A percentile compares a stretch with the other conserved stretches of the same genome.
Evolutionary conservation across 2,113 vertebrate species (phyloP).

Genomic region (Gavia stellata): DNA sequence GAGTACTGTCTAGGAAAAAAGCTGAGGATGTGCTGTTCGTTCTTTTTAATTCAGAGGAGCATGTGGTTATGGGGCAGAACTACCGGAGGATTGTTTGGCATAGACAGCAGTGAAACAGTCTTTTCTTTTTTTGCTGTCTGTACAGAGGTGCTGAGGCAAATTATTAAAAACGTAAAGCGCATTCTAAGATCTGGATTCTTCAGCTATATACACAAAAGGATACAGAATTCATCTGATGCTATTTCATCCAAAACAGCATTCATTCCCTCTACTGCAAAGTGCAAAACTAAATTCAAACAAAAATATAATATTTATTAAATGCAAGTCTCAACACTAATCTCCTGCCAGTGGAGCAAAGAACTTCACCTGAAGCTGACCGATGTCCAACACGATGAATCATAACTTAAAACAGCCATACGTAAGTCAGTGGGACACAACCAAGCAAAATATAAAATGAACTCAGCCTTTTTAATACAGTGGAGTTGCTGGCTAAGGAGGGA

Average conservation of each 20-base stretch:
- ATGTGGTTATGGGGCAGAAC: not conserved
- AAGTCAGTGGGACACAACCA: not conserved
- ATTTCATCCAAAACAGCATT: not conserved
- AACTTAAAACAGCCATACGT: not conserved
- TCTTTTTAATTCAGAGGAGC: not conserved
- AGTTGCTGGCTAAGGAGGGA: not conserved
- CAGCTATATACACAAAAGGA: not conserved
- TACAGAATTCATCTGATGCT: not conserved
- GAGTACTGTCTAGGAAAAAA: not conserved
- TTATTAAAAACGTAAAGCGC: not conserved
- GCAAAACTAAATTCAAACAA: not conserved
- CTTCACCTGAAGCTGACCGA: not conserved
- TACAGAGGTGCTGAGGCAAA: not conserved
- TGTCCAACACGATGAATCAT: not conserved
- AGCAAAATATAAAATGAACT: not conserved
- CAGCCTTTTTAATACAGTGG: not conserved
- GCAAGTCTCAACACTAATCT: not conserved
- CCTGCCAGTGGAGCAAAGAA: not conserved
- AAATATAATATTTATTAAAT: not conserved
- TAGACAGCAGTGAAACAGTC: not conserved
- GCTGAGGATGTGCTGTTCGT: not conserved
- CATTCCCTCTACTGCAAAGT: not conserved
- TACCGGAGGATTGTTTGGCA: not conserved
- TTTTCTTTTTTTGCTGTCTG: not conserved
- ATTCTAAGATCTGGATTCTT: not conserved